These are phyloP conservation scores for Phylloscopus trochiloides DNA, from an alignment of 2,113 vertebrate genomes.

Conservation along the genomic window DNA sequence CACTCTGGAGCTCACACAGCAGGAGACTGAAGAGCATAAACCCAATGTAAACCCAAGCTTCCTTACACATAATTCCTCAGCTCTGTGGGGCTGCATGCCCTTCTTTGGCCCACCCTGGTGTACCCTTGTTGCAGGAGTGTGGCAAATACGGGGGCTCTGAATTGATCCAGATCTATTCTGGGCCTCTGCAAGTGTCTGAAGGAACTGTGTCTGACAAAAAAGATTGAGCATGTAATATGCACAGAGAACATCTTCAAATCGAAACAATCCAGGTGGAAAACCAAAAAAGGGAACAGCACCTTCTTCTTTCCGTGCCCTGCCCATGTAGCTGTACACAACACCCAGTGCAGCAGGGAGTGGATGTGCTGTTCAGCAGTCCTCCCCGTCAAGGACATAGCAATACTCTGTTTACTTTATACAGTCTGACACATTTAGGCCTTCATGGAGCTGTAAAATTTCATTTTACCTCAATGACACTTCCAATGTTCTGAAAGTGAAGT, in stretches of 20 bases:
- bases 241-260: not conserved
- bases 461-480: not conserved
- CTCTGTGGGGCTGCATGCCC: not conserved
- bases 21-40: not conserved
- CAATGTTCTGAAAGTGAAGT: not conserved
- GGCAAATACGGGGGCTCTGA: not conserved
- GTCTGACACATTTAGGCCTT: not conserved
- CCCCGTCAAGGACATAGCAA: not conserved
- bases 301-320: not conserved
- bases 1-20: constrained; percentile 19
- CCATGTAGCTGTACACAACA: not conserved
- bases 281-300: not conserved
- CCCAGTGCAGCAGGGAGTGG: not conserved
- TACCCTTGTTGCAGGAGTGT: not conserved
- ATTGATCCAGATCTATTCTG: not conserved
- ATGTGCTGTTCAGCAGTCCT: not conserved
- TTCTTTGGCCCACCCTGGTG: not conserved
- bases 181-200: not conserved
- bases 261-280: not conserved
- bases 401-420: not conserved
- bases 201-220: not conserved
- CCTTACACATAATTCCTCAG: not conserved
- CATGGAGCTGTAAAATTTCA: not conserved
- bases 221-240: not conserved
- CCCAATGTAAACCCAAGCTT: not conserved